Base-by-base conservation (phyloP, 30 jellyfish, hydroid and myxozoan genomes). In the Hydra vulgaris region DNA sequence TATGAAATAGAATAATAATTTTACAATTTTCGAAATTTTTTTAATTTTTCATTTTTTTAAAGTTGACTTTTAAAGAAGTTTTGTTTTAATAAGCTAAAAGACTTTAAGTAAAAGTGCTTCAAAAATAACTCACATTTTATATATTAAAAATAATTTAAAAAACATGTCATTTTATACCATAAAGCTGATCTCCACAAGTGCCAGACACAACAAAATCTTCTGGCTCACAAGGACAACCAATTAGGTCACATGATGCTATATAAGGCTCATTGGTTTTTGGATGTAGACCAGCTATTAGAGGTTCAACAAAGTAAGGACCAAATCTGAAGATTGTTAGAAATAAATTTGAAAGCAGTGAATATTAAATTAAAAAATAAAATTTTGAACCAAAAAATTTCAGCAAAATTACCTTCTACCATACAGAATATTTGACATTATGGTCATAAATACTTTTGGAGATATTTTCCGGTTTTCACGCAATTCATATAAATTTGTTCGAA, bases 261-360 rank as follows among this genome's bases (percentile, higher is more conserved):
- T 74, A 91, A 21, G 96, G 96, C 73, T 86, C 95, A 54, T 83
- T 89, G 15, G 97, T 89, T 66, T 91, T 86, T 25, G 96, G 93
- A 27, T 91, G 97, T 21, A 91, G 85, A 5, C 98, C 98, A 56
- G 95, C 94, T 17, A 91, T 87, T 61, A 91, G 82, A 0, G 98
- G 98, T 72, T 91, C 98, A 66, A 87, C 89, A 84, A 91, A 91
- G 78, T 91, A 91, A 17, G 98, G 98, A 17, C 98, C 98, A 73
- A 91, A 91, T 71, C 98, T 91, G 81, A 27, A 23, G 61, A 15
- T 25, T 53, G 16, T 12, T 15, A 15, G 25, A 17, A 71, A 21
- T 15, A 18, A 21, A 21, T 71, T 17, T 71, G 27, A 15, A 73
- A 24, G 17, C 21, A 68, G 23, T 15, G 75, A 56, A n/a, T 15